Conservation (phyloP, 2,888 invertebrate species). For the Hypolimnas misippus region DNA sequence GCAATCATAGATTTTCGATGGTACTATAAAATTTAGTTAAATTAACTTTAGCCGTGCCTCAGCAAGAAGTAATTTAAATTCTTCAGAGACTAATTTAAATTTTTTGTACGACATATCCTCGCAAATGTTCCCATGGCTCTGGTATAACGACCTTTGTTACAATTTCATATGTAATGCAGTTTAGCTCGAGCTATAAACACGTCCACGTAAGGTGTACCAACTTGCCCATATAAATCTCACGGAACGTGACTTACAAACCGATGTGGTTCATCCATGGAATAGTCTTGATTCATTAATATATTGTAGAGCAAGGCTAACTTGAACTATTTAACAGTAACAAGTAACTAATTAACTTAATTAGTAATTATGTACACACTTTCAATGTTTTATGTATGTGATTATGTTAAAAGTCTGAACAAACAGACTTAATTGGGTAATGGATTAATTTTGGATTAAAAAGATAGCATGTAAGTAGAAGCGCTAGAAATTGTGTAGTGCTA, state of each 20-base stretch:
- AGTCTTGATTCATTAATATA: slow-evolving; percentile 18
- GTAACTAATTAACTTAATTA: slow-evolving; percentile 2
- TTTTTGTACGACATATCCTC: not conserved
- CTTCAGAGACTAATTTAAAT: not conserved
- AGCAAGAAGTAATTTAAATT: not conserved
- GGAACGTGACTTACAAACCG: slow-evolving; percentile 21
- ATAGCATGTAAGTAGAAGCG: too few relatives aligned
- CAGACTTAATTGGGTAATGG: too few relatives aligned
- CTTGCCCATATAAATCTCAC: slow-evolving; percentile 29
- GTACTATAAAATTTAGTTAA: not conserved
- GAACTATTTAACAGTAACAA: not conserved
- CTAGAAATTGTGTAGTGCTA: too few relatives aligned
- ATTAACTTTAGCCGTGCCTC: too few relatives aligned
- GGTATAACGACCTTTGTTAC: slow-evolving; percentile 13
- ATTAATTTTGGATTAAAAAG: too few relatives aligned
- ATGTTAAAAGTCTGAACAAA: too few relatives aligned
- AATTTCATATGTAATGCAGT: slow-evolving; percentile 21
- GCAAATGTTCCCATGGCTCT: slow-evolving; percentile 15
- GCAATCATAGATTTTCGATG: too few relatives aligned
- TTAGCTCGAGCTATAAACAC: slow-evolving; percentile 14
- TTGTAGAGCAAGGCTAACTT: not conserved
- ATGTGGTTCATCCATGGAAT: slow-evolving; percentile 22
- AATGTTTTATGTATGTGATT: not conserved
- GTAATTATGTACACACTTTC: not conserved
- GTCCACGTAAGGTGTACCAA: slow-evolving; percentile 23